Evolutionary conservation across 2,113 vertebrate species (phyloP), one percentile per base, ranked within the genome.

Genomic region (Zosterops hypoxanthus): DNA sequence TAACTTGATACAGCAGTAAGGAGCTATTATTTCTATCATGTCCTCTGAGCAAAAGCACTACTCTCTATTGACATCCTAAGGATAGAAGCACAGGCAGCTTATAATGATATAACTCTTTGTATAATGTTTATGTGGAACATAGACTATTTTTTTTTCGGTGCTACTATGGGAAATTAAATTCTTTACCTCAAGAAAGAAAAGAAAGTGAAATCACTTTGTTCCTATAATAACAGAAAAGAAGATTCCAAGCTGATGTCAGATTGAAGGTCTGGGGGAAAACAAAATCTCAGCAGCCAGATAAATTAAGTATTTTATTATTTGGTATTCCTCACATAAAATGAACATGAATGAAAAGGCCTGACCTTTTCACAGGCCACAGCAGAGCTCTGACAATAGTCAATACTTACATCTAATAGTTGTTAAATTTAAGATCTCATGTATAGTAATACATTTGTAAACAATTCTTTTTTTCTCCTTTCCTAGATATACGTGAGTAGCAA

Each of bases 371-470:
- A 12, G 70, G 77, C 76, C 63, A 65, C 29, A 71, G 78, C 59
- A 66, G 52, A 59, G 46, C 66, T 93, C 87, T 96, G 88, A 87
- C 94, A 94, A 71, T 78, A 82, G 93, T 96, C 96, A 96, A 94
- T 91, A 92, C 63, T 91, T 93, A 89, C 68, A 94, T 95, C 85
- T 97, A 97, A 97, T 96, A 95, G 90, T 88, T 81, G 80, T 76
- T 66, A 92, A 94, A 92, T 97, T 97, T 95, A 94, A 97, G 92
- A 87, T 84, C 71, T 82, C 65, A 72, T 7, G 6, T 79, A 66
- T 97, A 96, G 97, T 77, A 86, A 94, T 81, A 88, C 71, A 80
- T 94, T 95, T 95, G 76, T 95, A 97, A 97, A 95, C 80, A 96
- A 22, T 28, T 60, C 39, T 39, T 87, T 89, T 75, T 56, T 70